phyloP scores from a whole-genome alignment of 2,797 vertebrate genomes.

The Capromys pilorides region DNA sequence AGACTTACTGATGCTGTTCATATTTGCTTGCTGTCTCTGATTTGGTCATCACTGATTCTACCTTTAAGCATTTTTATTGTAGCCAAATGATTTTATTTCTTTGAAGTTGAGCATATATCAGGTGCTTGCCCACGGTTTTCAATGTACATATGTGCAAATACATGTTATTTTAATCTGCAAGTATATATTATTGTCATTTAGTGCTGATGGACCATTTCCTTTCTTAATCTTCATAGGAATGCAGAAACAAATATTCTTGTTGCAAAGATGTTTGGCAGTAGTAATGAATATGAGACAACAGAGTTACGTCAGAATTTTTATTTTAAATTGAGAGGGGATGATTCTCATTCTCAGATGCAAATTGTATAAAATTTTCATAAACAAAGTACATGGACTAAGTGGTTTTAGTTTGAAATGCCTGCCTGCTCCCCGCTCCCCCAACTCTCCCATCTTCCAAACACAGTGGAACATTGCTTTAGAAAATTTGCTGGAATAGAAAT shows the following conservation, averaged over 20 bases:
- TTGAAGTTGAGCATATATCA: background rate
- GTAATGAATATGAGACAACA: background rate
- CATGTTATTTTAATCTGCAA: background rate
- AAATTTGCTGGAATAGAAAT: slow-evolving; percentile 65
- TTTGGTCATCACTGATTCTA: background rate
- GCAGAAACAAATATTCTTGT: background rate
- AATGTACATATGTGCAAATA: background rate
- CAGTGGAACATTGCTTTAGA: background rate
- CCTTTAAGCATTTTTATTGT: background rate
- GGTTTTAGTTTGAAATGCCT: background rate
- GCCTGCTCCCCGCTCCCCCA: no score
- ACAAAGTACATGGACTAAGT: background rate
- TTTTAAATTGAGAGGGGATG: background rate
- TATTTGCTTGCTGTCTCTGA: background rate
- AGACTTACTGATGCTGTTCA: background rate
- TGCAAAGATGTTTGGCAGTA: background rate
- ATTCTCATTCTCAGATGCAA: background rate
- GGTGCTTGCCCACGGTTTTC: background rate
- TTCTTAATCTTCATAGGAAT: background rate
- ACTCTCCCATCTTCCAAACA: background rate
- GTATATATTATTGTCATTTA: background rate
- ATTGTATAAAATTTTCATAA: slow-evolving; percentile 22
- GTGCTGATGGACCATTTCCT: background rate
- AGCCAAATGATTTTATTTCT: background rate
- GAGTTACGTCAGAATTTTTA: background rate